These are phyloP conservation scores for Bettongia penicillata DNA, from an alignment of 2,113 vertebrate species.

Conservation along the genomic window DNA sequence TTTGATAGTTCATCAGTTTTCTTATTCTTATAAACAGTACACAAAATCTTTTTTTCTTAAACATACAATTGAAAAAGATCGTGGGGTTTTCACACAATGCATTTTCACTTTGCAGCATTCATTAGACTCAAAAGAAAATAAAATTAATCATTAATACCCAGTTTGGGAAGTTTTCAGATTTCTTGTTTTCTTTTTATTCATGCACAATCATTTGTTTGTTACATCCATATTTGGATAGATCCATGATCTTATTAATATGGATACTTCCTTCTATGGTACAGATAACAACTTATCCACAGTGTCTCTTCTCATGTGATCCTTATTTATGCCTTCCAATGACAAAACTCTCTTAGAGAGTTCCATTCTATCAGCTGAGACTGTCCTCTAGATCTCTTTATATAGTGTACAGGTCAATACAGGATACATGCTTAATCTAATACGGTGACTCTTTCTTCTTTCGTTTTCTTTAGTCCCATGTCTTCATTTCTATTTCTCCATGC, in stretches of 20 bases:
- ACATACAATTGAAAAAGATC: not conserved
- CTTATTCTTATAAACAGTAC: slow-evolving; percentile 21
- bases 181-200: slow-evolving; percentile 29
- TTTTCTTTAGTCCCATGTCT: not conserved
- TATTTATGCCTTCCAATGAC: not conserved
- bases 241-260: not conserved
- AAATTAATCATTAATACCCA: not conserved
- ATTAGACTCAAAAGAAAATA: slow-evolving; percentile 28
- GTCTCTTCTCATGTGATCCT: not conserved
- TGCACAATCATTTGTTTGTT: not conserved
- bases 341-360: not conserved
- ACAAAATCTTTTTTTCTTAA: slow-evolving; percentile 14
- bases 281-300: not conserved
- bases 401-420: not conserved
- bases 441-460: not conserved
- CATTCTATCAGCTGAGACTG: not conserved
- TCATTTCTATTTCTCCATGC: not conserved
- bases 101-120: slow-evolving; percentile 4
- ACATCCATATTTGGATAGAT: not conserved
- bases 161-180: not conserved
- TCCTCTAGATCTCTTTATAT: not conserved
- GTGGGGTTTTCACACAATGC: slow-evolving; percentile 35
- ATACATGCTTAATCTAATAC: not conserved
- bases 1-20: slow-evolving; percentile 60
- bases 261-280: not conserved